These are phyloP conservation scores for Drosophila murphyi DNA, from an alignment of 1,140 invertebrate species.

Conservation along the genomic window DNA sequence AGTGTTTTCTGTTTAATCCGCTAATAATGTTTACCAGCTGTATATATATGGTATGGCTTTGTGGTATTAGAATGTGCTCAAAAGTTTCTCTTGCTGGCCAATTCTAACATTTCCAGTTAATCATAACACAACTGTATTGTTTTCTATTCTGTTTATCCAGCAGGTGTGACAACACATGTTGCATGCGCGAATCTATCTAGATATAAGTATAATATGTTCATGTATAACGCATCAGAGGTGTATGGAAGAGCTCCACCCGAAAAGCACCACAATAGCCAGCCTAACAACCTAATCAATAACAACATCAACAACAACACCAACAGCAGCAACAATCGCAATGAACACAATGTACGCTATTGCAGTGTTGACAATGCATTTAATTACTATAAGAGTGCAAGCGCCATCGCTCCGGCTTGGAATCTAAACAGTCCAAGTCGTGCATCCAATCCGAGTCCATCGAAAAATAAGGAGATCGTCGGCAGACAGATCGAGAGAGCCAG, in stretches of 20 bases:
- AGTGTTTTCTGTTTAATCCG: too few relatives aligned
- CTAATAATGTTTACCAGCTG: too few relatives aligned
- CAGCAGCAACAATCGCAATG: conserved; percentile 12
- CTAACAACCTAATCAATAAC: conserved; percentile 48
- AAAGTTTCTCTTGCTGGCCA: too few relatives aligned
- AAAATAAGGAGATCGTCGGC: conserved; percentile 13
- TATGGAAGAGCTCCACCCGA: conserved; percentile 38
- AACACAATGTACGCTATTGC: conserved; percentile 38
- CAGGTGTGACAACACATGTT: conserved; percentile 25
- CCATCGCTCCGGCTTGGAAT: conserved; percentile 34
- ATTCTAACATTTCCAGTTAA: not conserved
- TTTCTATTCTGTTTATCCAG: conserved; percentile 8
- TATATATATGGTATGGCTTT: too few relatives aligned
- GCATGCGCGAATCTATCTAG: conserved; percentile 5
- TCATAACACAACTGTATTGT: not conserved
- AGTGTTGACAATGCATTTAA: conserved; percentile 65
- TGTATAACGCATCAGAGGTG: conserved; percentile 31
- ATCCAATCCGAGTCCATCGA: conserved; percentile 43
- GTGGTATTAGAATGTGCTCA: too few relatives aligned
- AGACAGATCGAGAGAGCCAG: conserved; percentile 21
- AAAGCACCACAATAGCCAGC: conserved; percentile 65
- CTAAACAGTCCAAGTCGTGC: conserved; percentile 29
- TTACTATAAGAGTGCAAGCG: conserved; percentile 54
- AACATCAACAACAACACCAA: conserved; percentile 40
- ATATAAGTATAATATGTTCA: conserved; percentile 33